Percentiles rank a stretch among this genome's conserved stretches.
Conservation (phyloP, 2,888 invertebrate genomes). For the Alsophila aescularia region DNA sequence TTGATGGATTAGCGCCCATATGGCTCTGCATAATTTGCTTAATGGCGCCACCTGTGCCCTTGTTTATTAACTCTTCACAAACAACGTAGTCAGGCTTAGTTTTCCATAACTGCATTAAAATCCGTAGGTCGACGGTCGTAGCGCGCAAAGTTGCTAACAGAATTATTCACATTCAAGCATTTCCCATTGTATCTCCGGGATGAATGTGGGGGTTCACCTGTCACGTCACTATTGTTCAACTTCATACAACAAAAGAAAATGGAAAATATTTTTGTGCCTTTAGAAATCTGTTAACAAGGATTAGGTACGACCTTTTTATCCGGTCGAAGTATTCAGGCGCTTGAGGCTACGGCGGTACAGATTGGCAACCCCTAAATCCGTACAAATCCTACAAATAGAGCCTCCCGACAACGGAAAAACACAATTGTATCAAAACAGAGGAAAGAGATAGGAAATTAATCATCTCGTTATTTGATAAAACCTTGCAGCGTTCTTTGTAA, state of each 20-base stretch:
- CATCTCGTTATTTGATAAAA: conserved; percentile 33
- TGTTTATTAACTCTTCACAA: conserved; percentile 52
- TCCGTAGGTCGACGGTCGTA: conserved; percentile 9
- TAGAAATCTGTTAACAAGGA: conserved; percentile 71
- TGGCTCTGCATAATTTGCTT: conserved; percentile 80
- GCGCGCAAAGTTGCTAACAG: conserved; percentile 15
- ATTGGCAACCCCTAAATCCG: conserved; percentile 76
- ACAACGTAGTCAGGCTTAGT: conserved; percentile 30
- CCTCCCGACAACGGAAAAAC: conserved; percentile 56
- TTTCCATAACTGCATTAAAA: conserved; percentile 27
- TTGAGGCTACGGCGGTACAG: conserved; percentile 62
- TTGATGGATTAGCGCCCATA: conserved; percentile 83
- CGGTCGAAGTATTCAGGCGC: conserved; percentile 68
- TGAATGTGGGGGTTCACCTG: conserved; percentile 31
- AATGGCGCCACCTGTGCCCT: conserved; percentile 74
- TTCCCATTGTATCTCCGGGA: conserved; percentile 17
- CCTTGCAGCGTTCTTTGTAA: neutral
- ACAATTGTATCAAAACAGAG: conserved; percentile 63
- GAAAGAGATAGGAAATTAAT: conserved; percentile 47
- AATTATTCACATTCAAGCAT: conserved; percentile 27
- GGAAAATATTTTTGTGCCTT: conserved; percentile 50
- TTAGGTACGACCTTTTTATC: conserved; percentile 68
- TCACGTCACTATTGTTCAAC: conserved; percentile 43
- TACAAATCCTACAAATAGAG: conserved; percentile 68
- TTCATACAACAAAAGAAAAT: conserved; percentile 42